These are phyloP conservation scores for Petrophora chlorosata DNA, from an alignment of 2,888 invertebrate species.

Conservation along the genomic window DNA sequence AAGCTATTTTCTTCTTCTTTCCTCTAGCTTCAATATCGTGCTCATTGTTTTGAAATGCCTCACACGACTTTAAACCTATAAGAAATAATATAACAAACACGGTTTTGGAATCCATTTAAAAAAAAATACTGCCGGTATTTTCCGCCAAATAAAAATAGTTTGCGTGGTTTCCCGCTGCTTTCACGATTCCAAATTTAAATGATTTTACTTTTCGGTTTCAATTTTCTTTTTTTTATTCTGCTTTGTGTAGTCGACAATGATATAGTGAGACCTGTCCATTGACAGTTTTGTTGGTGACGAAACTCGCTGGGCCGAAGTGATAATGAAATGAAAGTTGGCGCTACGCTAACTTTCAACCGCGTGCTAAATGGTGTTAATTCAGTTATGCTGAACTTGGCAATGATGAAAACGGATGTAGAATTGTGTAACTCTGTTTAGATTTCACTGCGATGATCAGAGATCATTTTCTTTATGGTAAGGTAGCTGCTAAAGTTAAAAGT, in stretches of 20 bases:
- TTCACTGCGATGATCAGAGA: no score
- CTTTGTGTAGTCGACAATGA: conserved; percentile 33
- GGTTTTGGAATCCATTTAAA: conserved; percentile 41
- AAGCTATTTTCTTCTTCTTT: conserved; percentile 72
- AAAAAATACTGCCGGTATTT: not conserved
- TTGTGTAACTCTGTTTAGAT: conserved; percentile 17
- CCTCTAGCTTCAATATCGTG: conserved; percentile 60
- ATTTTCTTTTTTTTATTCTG: conserved; percentile 4
- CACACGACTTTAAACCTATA: conserved; percentile 39
- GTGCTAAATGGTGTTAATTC: conserved; percentile 46
- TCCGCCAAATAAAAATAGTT: not conserved
- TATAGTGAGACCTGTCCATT: conserved; percentile 37
- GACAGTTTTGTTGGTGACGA: conserved; percentile 25
- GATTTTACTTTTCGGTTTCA: conserved; percentile 3
- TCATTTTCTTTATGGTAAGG: no score
- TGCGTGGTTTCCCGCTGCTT: no score
- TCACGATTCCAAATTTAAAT: conserved; percentile 2
- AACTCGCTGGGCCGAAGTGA: conserved; percentile 33
- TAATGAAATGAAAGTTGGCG: conserved; percentile 51
- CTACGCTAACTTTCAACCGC: conserved; percentile 37
- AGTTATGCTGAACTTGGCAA: conserved; percentile 54
- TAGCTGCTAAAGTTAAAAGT: no score
- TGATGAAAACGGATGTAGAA: conserved; percentile 38
- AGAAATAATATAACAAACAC: conserved; percentile 41
- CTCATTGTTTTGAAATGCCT: conserved; percentile 37